A percentile compares a stretch with the other conserved stretches of the same genome.
Conservation (phyloP, 2,113 vertebrate genomes). For the Atlantisia rogersi region DNA sequence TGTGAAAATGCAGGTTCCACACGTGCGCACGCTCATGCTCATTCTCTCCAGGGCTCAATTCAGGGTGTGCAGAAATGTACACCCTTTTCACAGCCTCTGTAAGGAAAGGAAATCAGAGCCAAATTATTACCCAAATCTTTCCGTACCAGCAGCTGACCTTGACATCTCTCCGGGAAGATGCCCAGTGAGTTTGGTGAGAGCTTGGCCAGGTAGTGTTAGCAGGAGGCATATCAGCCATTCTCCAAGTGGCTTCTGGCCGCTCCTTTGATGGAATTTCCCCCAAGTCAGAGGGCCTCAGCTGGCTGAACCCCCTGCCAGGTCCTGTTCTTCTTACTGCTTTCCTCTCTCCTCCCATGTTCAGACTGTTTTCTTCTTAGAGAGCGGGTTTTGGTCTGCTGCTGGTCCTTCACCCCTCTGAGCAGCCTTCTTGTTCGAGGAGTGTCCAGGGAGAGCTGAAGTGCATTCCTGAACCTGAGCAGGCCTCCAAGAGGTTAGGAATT, state of each 20-base stretch:
- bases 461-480: not conserved
- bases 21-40: not conserved
- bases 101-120: not conserved
- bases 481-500: slow-evolving; percentile 32
- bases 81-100: not conserved
- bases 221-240: not conserved
- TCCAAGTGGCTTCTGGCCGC: not conserved
- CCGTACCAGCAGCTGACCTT: not conserved
- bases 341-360: not conserved
- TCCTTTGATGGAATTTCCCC: not conserved
- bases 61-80: not conserved
- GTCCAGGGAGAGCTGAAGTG: not conserved
- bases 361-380: not conserved
- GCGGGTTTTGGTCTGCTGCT: not conserved
- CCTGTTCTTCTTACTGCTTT: not conserved
- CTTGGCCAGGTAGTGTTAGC: not conserved
- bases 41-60: not conserved
- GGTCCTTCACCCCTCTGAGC: not conserved
- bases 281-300: not conserved
- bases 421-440: not conserved
- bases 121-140: not conserved
- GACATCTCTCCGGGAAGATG: not conserved
- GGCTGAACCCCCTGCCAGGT: not conserved
- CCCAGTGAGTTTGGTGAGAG: not conserved
- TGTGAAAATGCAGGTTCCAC: slow-evolving; percentile 38